Conservation (phyloP, 2,888 invertebrate species). For the Pyrocoelia pectoralis region DNA sequence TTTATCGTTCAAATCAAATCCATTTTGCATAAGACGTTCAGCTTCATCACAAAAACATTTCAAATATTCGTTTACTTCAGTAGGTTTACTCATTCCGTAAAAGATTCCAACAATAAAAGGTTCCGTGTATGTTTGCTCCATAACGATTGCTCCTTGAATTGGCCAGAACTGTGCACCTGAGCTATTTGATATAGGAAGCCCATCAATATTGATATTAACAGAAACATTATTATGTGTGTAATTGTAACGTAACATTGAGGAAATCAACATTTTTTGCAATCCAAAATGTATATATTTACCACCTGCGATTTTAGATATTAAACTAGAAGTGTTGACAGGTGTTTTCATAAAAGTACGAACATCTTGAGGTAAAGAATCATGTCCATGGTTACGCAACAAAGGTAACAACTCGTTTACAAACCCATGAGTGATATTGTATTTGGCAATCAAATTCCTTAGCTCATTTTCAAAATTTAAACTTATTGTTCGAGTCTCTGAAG, state of each 20-base stretch:
- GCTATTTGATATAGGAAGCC: neutral
- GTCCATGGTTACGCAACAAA: neutral
- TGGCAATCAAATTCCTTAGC: neutral
- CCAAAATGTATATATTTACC: constrained; percentile 3
- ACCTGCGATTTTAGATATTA: neutral
- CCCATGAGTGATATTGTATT: neutral
- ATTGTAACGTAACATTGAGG: neutral
- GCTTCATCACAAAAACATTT: neutral
- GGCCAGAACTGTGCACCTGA: constrained; percentile 12
- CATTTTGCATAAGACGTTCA: neutral
- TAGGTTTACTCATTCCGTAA: constrained; percentile 6
- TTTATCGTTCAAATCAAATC: neutral
- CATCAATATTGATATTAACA: constrained; percentile 12
- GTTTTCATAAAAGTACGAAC: constrained; percentile 1
- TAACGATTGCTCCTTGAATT: neutral
- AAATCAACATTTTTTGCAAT: neutral
- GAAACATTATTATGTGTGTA: neutral
- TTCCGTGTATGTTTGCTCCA: neutral
- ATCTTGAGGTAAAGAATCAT: neutral
- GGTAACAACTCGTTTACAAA: neutral
- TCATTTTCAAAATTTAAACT: neutral
- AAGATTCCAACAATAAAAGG: constrained; percentile 7
- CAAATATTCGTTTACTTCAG: neutral
- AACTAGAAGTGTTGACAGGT: neutral
- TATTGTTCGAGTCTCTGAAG: too few relatives aligned